Evolutionary conservation across 2,113 vertebrate genomes (phyloP), one percentile per base, ranked within the genome.

Genomic region (Gymnobelideus leadbeateri): DNA sequence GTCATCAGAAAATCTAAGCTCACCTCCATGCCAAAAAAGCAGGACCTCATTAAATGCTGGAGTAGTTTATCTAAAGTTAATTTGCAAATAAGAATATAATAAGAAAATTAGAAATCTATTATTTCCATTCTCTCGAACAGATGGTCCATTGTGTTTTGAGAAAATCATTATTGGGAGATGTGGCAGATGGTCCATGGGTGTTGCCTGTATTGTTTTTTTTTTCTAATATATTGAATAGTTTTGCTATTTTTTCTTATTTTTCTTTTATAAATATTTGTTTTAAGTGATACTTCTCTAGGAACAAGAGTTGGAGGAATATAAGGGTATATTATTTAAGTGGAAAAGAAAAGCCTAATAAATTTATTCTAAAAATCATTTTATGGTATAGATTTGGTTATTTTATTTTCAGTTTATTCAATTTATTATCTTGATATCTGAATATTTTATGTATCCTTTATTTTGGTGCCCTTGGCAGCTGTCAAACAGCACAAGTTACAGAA

Each of bases 171-270:
- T 23, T 43, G 14, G 68, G 8, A n/a, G 61, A 68, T 37, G 9
- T n/a, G n/a, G 19, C n/a, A 84, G 19, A 84, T 37, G 31, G 31
- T 37, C 3, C 16, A 84, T 84, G n/a, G n/a, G 37, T 37, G 12
- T 61, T 61, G 61, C 12, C 37, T 68, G 7, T 23, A 43, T 84
- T 84, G 5, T 43, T 19, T 23, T 43, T 84, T 84, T 43, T 43
- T 19, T 3, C 68, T n/a, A 43, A 84, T 93, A 89, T 25, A 12
- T 95, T 94, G 94, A 91, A 95, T 24, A n/a, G 7, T 43, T 84
- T 84, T 84, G n/a, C 1, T 23, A 4, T 8, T 23, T 84, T 77
- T 77, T 77, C 21, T 14, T 14, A 12, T 37, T 16, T 23, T n/a
- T 84, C 19, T 23, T 43, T 43, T 19, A 77, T 0, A 23, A 43